Evolutionary conservation across 2,113 vertebrate species (phyloP).

Genomic region (Azemiops feae): DNA sequence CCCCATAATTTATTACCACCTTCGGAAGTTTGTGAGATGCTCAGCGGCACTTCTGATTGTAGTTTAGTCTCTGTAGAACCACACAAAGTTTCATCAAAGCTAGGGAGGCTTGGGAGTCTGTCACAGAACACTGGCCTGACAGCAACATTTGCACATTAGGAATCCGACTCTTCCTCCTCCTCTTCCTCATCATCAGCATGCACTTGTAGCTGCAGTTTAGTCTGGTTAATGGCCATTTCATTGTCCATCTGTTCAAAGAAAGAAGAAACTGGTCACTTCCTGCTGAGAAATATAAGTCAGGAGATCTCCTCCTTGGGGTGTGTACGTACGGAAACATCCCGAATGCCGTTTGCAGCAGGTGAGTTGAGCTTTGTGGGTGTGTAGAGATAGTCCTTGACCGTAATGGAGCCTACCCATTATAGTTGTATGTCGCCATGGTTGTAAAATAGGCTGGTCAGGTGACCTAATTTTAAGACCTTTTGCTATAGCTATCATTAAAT

Average conservation of each 20-base stretch:
- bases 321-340: neutral
- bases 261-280: neutral
- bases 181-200: slow-evolving; percentile 52
- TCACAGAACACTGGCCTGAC: slow-evolving; percentile 11
- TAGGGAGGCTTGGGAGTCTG: slow-evolving; percentile 44
- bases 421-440: neutral
- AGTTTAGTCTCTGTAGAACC: slow-evolving; percentile 15
- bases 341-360: neutral
- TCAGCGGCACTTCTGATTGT: fast-evolving
- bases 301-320: no score
- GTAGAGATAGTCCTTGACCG: neutral
- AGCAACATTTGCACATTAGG: slow-evolving; percentile 45
- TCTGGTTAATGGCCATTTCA: slow-evolving; percentile 78
- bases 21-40: neutral
- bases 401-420: neutral
- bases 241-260: slow-evolving; percentile 73
- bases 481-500: neutral
- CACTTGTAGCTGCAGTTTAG: slow-evolving; percentile 69
- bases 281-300: neutral
- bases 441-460: neutral
- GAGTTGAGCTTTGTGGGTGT: neutral
- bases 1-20: neutral
- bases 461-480: neutral
- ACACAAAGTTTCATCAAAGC: neutral
- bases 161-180: slow-evolving; percentile 70